A percentile compares a stretch with the other conserved stretches of the same genome.
Conservation (phyloP, 2,113 vertebrate species). For the Menidia beryllina region DNA sequence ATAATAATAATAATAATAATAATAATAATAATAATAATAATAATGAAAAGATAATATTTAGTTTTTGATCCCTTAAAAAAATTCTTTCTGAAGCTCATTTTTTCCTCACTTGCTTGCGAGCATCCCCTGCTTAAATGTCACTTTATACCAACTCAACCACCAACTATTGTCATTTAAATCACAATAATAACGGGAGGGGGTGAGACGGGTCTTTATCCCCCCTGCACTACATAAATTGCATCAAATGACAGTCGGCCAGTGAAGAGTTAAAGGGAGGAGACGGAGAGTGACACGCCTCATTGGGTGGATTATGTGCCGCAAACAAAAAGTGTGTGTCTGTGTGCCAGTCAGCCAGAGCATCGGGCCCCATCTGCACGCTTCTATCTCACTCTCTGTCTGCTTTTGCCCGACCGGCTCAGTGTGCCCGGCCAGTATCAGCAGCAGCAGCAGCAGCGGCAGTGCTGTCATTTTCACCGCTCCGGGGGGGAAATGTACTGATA, state of each 20-base stretch:
- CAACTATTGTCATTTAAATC: constrained; percentile 67
- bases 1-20: no score
- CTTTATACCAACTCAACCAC: constrained; percentile 47
- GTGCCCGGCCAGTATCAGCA: constrained; percentile 40
- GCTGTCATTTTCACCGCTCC: constrained; percentile 68
- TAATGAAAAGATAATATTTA: no score
- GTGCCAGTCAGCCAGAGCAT: constrained; percentile 92
- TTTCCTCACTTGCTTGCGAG: not conserved
- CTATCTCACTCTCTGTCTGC: constrained; percentile 49
- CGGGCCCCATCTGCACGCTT: constrained; percentile 89
- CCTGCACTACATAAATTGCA: constrained; percentile 61
- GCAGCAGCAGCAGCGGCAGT: constrained; percentile 50
- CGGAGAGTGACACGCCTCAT: constrained; percentile 97
- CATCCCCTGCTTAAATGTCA: constrained; percentile 24
- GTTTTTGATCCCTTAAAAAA: no score
- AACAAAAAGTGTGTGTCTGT: constrained; percentile 98
- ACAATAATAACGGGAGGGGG: constrained; percentile 53
- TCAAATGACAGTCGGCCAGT: constrained; percentile 74
- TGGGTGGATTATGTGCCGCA: constrained; percentile 97
- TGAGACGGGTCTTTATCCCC: constrained; percentile 30
- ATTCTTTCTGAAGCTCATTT: no score
- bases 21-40: no score
- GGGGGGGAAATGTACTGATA: constrained; percentile 87
- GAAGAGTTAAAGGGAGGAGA: constrained; percentile 98
- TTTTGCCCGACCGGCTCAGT: constrained; percentile 36